Percentiles rank a stretch among this genome's conserved stretches.
phyloP scores from a whole-genome alignment of 2,888 invertebrate genomes.

The Pachycephus smyrnensis region DNA sequence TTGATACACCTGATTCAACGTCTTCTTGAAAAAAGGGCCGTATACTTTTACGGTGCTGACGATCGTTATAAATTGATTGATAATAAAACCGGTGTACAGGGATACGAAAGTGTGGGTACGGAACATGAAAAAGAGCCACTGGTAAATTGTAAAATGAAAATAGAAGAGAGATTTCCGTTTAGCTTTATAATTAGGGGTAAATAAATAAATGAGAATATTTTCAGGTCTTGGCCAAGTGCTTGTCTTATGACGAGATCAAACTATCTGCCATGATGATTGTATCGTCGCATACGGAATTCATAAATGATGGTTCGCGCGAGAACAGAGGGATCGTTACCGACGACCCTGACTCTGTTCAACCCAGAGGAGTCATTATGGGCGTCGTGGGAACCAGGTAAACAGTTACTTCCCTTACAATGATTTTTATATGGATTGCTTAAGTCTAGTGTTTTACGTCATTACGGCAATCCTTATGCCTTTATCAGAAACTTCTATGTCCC shows the following conservation, averaged over 20 bases:
- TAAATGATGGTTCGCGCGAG: conserved; percentile 72
- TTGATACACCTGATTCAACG: conserved; percentile 72
- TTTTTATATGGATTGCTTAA: not conserved
- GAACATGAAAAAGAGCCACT: conserved; percentile 70
- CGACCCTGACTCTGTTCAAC: conserved; percentile 66
- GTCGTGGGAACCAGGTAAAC: conserved; percentile 58
- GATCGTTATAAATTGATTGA: conserved; percentile 71
- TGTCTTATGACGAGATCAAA: conserved; percentile 77
- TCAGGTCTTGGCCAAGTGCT: conserved; percentile 68
- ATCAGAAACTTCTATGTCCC: not conserved
- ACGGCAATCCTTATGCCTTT: not conserved
- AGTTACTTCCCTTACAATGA: not conserved
- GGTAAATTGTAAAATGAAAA: conserved; percentile 30
- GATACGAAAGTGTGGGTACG: conserved; percentile 74
- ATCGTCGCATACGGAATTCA: conserved; percentile 72
- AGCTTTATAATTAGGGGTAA: not conserved
- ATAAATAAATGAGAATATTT: not conserved
- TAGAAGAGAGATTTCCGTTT: not conserved
- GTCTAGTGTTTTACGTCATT: not conserved
- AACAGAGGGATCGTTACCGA: conserved; percentile 69
- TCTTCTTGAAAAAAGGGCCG: conserved; percentile 71
- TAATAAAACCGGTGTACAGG: conserved; percentile 66
- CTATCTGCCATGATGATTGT: conserved; percentile 72
- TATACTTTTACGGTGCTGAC: conserved; percentile 67
- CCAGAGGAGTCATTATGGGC: conserved; percentile 69